Conservation (phyloP, 1,140 invertebrate species). For the Trichogramma pretiosum region DNA sequence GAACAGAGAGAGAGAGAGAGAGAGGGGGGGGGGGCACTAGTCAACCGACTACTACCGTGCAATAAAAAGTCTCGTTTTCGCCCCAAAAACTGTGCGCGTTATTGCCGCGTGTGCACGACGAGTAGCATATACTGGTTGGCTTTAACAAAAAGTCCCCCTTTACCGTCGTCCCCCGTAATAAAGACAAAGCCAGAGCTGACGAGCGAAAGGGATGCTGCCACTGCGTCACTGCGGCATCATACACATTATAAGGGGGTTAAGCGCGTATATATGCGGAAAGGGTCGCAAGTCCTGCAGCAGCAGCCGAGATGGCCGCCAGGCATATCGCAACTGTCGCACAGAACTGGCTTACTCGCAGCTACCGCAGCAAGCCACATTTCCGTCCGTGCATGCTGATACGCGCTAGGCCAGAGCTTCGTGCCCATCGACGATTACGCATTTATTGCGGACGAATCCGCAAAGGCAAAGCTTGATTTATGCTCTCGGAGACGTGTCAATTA, state of each 20-base stretch:
- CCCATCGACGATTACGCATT: constrained; percentile 10
- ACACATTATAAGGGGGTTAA: no score
- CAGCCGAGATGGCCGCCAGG: background rate
- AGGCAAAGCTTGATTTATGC: constrained; percentile 17
- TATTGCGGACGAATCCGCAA: background rate
- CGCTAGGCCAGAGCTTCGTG: no score
- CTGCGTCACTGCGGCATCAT: no score
- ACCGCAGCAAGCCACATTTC: background rate
- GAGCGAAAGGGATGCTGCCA: background rate
- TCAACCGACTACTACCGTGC: background rate
- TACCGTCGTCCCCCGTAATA: constrained; percentile 7
- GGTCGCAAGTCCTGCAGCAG: no score
- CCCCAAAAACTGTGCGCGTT: background rate
- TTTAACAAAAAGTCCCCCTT: constrained; percentile 3
- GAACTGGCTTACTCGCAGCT: no score
- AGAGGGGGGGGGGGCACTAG: background rate
- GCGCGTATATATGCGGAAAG: no score
- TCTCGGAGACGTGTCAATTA: constrained; percentile 10
- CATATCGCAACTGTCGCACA: background rate
- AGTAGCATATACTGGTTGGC: constrained; percentile 3
- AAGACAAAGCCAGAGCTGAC: constrained; percentile 10
- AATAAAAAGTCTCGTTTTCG: background rate
- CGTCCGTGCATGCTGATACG: no score
- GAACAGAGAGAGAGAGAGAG: background rate
- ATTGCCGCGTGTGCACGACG: background rate